phyloP scores from a whole-genome alignment of 2,113 vertebrate species.

The Mormoops blainvillei region DNA sequence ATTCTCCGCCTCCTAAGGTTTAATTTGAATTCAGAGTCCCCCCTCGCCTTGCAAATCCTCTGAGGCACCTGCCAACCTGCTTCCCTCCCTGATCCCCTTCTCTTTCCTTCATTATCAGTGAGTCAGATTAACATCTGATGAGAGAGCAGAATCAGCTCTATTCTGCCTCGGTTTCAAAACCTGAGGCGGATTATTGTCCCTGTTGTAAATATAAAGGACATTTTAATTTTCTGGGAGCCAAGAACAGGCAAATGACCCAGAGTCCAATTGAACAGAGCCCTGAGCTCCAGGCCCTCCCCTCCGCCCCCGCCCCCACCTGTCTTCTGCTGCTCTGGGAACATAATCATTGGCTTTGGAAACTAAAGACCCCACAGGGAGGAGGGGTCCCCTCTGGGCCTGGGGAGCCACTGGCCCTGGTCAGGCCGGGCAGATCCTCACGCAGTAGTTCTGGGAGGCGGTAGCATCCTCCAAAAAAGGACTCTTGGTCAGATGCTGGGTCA shows the following conservation, averaged over 20 bases:
- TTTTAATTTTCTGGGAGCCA: slow-evolving; percentile 70
- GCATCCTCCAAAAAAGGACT: background rate
- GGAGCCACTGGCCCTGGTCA: background rate
- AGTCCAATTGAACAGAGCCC: background rate
- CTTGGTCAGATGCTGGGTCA: background rate
- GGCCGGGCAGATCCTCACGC: background rate
- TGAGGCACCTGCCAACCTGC: slow-evolving; percentile 38
- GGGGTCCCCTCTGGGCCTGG: background rate
- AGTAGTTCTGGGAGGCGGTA: background rate
- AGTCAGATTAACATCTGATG: slow-evolving; percentile 80
- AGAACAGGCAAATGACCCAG: slow-evolving; percentile 11
- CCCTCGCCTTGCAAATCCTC: slow-evolving; percentile 42
- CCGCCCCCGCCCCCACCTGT: background rate
- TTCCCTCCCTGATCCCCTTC: slow-evolving; percentile 44
- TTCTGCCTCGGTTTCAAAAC: slow-evolving; percentile 62
- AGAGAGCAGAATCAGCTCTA: slow-evolving; percentile 62
- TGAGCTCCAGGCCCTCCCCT: background rate
- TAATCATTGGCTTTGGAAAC: background rate
- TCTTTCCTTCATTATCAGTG: slow-evolving; percentile 71
- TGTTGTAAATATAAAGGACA: slow-evolving; percentile 73
- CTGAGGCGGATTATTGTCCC: slow-evolving; percentile 75
- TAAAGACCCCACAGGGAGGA: background rate
- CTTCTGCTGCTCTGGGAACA: background rate
- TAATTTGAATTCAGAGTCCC: slow-evolving; percentile 72
- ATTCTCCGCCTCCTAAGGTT: slow-evolving; percentile 72